These are phyloP conservation scores for Carettochelys insculpta DNA, from an alignment of 2,113 vertebrate species.

Conservation along the genomic window DNA sequence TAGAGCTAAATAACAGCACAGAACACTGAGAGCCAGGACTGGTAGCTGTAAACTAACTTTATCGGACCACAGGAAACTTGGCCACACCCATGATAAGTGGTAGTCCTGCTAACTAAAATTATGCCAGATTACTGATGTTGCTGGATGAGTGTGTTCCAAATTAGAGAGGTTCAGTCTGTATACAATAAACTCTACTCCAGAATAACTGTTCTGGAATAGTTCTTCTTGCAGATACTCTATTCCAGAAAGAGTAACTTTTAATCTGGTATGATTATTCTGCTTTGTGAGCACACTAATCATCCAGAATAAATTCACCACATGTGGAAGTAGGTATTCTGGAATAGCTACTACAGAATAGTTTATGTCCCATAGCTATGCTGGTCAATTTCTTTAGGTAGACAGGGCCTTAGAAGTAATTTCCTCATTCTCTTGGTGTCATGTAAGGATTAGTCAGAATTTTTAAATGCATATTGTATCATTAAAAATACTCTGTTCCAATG, in stretches of 20 bases:
- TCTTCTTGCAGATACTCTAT: background rate
- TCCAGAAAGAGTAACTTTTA: constrained; percentile 29
- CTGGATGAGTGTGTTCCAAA: too few species aligned
- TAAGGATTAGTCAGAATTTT: constrained; percentile 50
- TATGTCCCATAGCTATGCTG: background rate
- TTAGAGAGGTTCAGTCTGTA: too few species aligned
- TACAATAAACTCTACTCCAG: constrained; percentile 53
- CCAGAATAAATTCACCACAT: constrained; percentile 1
- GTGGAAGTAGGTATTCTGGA: background rate
- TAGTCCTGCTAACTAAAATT: too few species aligned
- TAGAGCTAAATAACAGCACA: too few species aligned
- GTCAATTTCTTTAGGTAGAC: background rate
- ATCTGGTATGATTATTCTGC: background rate
- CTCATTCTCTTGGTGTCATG: constrained; percentile 34
- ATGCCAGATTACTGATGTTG: too few species aligned
- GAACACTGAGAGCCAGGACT: too few species aligned
- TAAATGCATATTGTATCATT: constrained; percentile 60
- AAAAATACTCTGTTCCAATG: constrained; percentile 50
- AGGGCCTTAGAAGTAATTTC: constrained; percentile 20
- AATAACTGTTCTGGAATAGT: constrained; percentile 18
- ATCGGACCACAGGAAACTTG: too few species aligned
- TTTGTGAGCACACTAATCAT: background rate
- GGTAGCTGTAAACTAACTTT: too few species aligned
- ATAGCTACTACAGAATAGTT: constrained; percentile 2
- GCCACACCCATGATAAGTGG: too few species aligned